Evolutionary conservation across 92 coral and sea anemone species (phyloP).

Genomic region (Porites cylindrica): DNA sequence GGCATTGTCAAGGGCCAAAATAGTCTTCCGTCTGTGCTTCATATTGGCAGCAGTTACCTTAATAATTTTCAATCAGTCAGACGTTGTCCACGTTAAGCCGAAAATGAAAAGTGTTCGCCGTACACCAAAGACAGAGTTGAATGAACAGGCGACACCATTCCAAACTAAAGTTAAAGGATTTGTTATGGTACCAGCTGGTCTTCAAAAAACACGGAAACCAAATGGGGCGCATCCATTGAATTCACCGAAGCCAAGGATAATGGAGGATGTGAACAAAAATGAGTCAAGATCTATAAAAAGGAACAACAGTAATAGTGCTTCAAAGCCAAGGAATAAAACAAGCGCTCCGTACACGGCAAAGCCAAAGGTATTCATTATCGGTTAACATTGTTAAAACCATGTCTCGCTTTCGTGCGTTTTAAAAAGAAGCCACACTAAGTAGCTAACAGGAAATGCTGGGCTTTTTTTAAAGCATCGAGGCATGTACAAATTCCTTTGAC

Average conservation of each 20-base stretch:
- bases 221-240: neutral
- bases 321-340: neutral
- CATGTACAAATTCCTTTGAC: too few relatives aligned
- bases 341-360: neutral
- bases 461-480: too few relatives aligned
- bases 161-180: too few relatives aligned
- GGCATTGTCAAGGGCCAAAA: neutral
- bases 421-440: too few relatives aligned
- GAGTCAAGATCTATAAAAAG: neutral
- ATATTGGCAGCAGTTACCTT: neutral
- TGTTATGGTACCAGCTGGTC: too few relatives aligned
- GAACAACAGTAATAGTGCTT: neutral
- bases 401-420: neutral
- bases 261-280: too few relatives aligned
- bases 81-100: neutral
- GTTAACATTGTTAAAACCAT: too few relatives aligned
- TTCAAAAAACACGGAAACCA: neutral
- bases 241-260: neutral
- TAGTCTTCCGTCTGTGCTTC: neutral
- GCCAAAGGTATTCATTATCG: neutral
- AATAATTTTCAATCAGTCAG: neutral
- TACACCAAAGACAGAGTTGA: neutral
- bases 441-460: too few relatives aligned
- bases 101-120: neutral
- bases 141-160: neutral